phyloP scores from a whole-genome alignment of 2,797 vertebrate genomes.

The Coendou prehensilis region DNA sequence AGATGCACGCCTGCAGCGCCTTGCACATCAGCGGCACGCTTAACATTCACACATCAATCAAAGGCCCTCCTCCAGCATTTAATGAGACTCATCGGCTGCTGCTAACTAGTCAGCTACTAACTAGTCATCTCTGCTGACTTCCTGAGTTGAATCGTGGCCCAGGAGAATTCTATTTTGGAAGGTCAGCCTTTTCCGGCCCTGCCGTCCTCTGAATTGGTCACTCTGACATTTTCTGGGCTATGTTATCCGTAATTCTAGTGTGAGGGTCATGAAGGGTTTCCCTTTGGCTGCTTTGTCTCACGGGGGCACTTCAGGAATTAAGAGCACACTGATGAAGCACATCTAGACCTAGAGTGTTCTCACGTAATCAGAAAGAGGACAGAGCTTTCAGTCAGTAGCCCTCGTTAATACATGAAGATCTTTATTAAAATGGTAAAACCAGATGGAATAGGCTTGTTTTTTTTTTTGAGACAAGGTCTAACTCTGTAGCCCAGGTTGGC shows the following conservation, averaged over 20 bases:
- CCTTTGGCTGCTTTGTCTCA: not conserved
- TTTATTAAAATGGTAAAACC: not conserved
- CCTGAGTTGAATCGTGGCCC: no score
- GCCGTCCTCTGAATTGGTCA: not conserved
- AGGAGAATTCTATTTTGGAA: not conserved
- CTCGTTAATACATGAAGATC: not conserved
- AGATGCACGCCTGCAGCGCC: not conserved
- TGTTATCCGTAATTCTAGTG: not conserved
- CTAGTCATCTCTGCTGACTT: not conserved
- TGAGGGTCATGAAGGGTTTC: not conserved
- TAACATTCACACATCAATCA: not conserved
- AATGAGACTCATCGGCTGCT: not conserved
- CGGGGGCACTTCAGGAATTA: not conserved
- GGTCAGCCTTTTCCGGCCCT: not conserved
- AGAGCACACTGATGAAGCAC: fast-evolving
- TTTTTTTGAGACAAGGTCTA: not conserved
- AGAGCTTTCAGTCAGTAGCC: not conserved
- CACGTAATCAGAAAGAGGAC: not conserved
- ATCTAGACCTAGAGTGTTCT: not conserved
- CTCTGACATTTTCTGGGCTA: not conserved
- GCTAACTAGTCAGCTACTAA: no score
- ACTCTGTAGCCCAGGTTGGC: not conserved
- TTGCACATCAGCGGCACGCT: not conserved
- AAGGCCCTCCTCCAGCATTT: not conserved
- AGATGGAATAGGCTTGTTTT: not conserved